phyloP scores from a whole-genome alignment of 2,113 vertebrate species.

The Oryctolagus cuniculus region mOryCun1.1 NC_091450.1:21311501-21312000 shows the following conservation, averaged over 20 bases:
- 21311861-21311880: not conserved
- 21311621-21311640: slow-evolving; percentile 70
- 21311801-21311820: slow-evolving; percentile 82
- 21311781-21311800: slow-evolving; percentile 75
- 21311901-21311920: not conserved
- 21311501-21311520: slow-evolving; percentile 84
- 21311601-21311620: slow-evolving; percentile 53
- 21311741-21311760: slow-evolving; percentile 74
- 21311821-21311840: slow-evolving; percentile 74
- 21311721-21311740: slow-evolving; percentile 75
- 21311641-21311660: slow-evolving; percentile 83
- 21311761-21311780: slow-evolving; percentile 47
- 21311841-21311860: slow-evolving; percentile 12
- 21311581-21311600: slow-evolving; percentile 82
- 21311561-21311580: slow-evolving; percentile 80
- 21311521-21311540: slow-evolving; percentile 83
- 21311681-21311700: slow-evolving; percentile 69
- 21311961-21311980: slow-evolving; percentile 58
- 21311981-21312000: slow-evolving; percentile 57
- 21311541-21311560: slow-evolving; percentile 87
- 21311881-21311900: not conserved
- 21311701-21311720: not conserved
- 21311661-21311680: slow-evolving; percentile 83
- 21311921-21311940: slow-evolving; percentile 4
- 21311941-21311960: slow-evolving; percentile 56